phyloP scores from a whole-genome alignment of 2,797 vertebrate genomes.

The Acrossocheilus wenchowensis region DNA sequence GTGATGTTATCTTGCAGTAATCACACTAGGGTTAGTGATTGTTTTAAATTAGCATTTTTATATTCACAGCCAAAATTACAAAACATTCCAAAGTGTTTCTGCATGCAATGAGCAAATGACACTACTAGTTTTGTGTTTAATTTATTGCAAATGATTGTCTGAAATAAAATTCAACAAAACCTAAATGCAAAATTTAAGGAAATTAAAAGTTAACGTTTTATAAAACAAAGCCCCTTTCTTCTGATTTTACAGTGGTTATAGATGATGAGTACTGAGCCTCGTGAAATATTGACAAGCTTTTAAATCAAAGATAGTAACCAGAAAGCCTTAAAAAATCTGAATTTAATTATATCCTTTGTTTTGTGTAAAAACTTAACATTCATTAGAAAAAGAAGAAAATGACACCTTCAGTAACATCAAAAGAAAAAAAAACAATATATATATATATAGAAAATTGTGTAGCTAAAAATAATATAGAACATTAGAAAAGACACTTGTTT shows the following conservation, averaged over 20 bases:
- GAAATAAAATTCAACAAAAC: neutral
- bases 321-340: neutral
- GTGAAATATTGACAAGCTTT: neutral
- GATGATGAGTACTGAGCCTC: neutral
- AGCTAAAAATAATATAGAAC: constrained; percentile 12
- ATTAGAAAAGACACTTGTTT: constrained; percentile 23
- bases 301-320: neutral
- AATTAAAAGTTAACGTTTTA: neutral
- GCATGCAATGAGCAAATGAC: neutral
- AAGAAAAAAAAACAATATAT: too few species aligned
- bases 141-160: constrained; percentile 40
- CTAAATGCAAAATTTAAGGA: neutral
- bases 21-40: neutral
- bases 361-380: constrained; percentile 1
- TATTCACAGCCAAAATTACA: neutral
- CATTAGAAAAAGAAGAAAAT: neutral
- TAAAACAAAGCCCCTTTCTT: neutral
- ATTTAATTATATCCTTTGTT: constrained; percentile 12
- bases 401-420: neutral
- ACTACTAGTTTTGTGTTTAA: too few species aligned
- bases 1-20: neutral
- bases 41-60: neutral
- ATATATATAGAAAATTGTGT: neutral
- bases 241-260: neutral
- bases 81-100: neutral